Percentiles rank a stretch among this genome's conserved stretches.
Evolutionary conservation across 2,888 invertebrate genomes (phyloP).

Genomic region (Horisme vitalbata): DNA sequence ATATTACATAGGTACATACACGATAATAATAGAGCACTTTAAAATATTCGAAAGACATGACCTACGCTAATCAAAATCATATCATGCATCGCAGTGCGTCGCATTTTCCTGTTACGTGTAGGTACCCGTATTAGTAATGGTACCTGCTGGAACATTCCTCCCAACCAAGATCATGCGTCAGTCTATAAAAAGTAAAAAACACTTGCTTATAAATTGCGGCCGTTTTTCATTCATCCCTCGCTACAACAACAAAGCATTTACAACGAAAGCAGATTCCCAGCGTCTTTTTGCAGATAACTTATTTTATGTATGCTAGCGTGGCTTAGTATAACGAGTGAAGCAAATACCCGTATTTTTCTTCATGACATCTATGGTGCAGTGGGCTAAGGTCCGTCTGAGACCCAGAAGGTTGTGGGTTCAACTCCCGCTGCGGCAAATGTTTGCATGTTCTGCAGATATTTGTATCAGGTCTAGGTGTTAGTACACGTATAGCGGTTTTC

Average conservation of each 20-base stretch:
- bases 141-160: conserved; percentile 16
- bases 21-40: no score
- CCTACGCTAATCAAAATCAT: conserved; percentile 28
- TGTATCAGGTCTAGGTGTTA: no score
- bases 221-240: conserved; percentile 61
- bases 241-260: conserved; percentile 23
- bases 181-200: conserved; percentile 17
- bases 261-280: conserved; percentile 3
- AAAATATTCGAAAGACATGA: conserved; percentile 23
- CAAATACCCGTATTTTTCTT: no score
- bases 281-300: neutral
- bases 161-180: conserved; percentile 13
- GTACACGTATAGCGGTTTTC: no score
- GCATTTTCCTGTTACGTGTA: conserved; percentile 30
- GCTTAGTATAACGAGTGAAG: no score
- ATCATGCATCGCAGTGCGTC: conserved; percentile 18
- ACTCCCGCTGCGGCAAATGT: no score
- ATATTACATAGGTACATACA: no score
- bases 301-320: no score
- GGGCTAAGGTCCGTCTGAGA: no score
- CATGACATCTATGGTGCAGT: no score
- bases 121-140: conserved; percentile 12
- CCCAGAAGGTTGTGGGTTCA: no score
- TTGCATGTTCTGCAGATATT: no score
- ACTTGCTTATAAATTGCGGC: conserved; percentile 30